phyloP scores from a whole-genome alignment of 2,113 vertebrate genomes.

The Romanogobio albipinnatus region DNA sequence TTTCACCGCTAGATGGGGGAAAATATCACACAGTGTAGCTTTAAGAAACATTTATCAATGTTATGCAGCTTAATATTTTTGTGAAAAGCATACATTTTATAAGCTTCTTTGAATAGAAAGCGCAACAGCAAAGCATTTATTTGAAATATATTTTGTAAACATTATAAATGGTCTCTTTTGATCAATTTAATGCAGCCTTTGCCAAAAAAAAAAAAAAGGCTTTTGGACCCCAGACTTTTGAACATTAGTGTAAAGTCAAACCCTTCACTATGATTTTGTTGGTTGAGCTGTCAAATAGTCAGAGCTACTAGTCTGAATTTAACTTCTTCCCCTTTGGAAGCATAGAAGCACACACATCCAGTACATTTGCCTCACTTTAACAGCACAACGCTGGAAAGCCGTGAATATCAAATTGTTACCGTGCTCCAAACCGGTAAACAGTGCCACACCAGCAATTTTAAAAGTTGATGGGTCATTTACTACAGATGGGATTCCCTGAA shows the following conservation, averaged over 20 bases:
- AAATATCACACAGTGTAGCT: too few species aligned
- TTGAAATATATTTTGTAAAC: too few species aligned
- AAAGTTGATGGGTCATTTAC: slow-evolving; percentile 1
- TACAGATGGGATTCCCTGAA: slow-evolving; percentile 26
- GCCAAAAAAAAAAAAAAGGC: too few species aligned
- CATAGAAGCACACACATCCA: not conserved
- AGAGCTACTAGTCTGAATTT: not conserved
- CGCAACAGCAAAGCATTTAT: too few species aligned
- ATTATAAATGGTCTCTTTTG: too few species aligned
- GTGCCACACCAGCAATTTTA: slow-evolving; percentile 31
- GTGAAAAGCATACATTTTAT: not conserved
- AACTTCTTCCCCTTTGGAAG: not conserved
- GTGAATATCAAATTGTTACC: not conserved
- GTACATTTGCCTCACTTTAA: not conserved
- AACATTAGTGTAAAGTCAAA: not conserved
- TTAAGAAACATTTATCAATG: not conserved
- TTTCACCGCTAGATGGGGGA: too few species aligned
- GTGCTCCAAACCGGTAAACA: slow-evolving; percentile 22
- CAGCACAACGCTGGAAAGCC: not conserved
- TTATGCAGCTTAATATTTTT: too few species aligned
- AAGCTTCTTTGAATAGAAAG: not conserved
- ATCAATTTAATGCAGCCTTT: too few species aligned
- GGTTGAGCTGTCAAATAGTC: not conserved
- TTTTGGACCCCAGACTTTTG: not conserved
- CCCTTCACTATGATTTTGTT: not conserved